Percentiles rank a stretch among this genome's conserved stretches.
Evolutionary conservation across 2,888 invertebrate species (phyloP).

Genomic region (Drosophila parthenogenetica): DNA sequence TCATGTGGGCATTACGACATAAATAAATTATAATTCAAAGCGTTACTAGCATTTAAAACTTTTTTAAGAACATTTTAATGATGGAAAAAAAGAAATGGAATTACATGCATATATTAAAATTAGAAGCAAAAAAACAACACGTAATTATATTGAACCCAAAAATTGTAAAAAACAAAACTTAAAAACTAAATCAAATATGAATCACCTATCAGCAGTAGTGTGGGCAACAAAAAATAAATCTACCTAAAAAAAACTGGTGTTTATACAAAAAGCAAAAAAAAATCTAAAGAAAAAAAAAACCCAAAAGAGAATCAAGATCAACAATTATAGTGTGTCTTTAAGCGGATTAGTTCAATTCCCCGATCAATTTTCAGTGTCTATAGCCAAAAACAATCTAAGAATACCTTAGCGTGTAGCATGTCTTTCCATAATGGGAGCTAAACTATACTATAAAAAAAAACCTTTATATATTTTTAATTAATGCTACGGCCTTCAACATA

Average conservation of each 20-base stretch:
- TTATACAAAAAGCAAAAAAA: constrained; percentile 28
- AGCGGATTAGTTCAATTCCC: constrained; percentile 45
- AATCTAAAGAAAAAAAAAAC: neutral
- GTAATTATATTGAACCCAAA: constrained; percentile 42
- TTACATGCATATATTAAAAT: constrained; percentile 44
- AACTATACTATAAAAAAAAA: constrained; percentile 24
- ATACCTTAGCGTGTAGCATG: constrained; percentile 45
- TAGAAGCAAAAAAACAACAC: constrained; percentile 47
- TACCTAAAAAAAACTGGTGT: constrained; percentile 43
- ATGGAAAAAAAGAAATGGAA: constrained; percentile 59
- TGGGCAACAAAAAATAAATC: constrained; percentile 56
- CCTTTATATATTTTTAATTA: constrained; percentile 37
- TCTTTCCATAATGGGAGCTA: constrained; percentile 44
- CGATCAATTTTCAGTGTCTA: constrained; percentile 43
- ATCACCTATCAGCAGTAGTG: constrained; percentile 46
- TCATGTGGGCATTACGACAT: constrained; percentile 73
- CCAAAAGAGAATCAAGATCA: constrained; percentile 13
- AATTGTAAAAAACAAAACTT: constrained; percentile 40
- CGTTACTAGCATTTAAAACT: constrained; percentile 76
- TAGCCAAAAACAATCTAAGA: constrained; percentile 57
- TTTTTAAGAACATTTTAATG: constrained; percentile 78
- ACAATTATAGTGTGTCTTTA: constrained; percentile 52
- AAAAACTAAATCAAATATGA: constrained; percentile 28
- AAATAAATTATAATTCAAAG: constrained; percentile 65
- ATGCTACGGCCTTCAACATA: constrained; percentile 33